Evolutionary conservation across 2,113 vertebrate genomes (phyloP).

Genomic region (Pelusios castaneus): DNA sequence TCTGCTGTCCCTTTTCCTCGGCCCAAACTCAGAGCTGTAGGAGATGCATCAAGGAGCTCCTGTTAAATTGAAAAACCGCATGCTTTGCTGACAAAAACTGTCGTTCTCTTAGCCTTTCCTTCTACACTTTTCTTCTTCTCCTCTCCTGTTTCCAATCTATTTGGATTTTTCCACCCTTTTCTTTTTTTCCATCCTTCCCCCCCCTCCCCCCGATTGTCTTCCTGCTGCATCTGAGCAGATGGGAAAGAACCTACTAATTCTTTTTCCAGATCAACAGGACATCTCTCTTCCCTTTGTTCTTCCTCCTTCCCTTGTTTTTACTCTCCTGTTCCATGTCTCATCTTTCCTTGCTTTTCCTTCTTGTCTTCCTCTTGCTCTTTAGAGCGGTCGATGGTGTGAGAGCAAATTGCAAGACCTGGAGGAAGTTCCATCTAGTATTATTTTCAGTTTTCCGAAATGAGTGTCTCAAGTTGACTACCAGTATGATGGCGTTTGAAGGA

Average conservation of each 20-base stretch:
- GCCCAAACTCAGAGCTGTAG: not conserved
- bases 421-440: not conserved
- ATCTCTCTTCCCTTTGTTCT: not conserved
- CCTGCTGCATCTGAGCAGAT: not conserved
- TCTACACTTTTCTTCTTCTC: not conserved
- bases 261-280: not conserved
- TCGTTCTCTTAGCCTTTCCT: not conserved
- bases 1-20: not conserved
- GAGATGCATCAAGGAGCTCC: not conserved
- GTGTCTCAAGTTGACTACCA: too few species aligned
- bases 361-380: not conserved
- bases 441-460: not conserved
- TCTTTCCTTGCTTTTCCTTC: not conserved
- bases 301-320: not conserved
- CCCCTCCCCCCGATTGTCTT: fast-evolving
- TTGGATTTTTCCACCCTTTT: not conserved
- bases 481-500: not conserved
- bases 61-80: not conserved
- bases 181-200: fast-evolving
- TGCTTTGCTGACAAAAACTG: not conserved
- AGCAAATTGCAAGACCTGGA: not conserved
- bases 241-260: not conserved
- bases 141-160: not conserved
- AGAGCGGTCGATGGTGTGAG: not conserved
- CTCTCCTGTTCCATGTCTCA: not conserved